Evolutionary conservation across 2,888 invertebrate species (phyloP).

Genomic region (Acleris emargana): DNA sequence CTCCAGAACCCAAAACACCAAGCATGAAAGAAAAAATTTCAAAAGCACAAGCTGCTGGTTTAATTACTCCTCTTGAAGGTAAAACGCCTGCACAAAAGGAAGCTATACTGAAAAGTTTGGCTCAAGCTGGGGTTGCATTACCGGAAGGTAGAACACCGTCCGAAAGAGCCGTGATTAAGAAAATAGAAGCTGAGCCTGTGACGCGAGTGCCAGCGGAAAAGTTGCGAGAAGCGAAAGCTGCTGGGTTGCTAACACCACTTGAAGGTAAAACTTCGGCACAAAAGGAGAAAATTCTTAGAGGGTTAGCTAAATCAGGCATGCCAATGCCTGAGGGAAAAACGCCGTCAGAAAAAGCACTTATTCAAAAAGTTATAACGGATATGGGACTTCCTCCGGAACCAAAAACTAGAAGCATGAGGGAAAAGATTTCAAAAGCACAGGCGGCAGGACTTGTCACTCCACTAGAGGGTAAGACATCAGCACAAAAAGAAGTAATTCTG

Average conservation of each 20-base stretch:
- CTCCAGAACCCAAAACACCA: conserved; percentile 44
- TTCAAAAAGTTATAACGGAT: not conserved
- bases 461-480: conserved; percentile 44
- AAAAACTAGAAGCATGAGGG: conserved; percentile 9
- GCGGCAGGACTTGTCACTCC: conserved; percentile 46
- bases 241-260: no score
- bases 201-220: not conserved
- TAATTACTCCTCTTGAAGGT: not conserved
- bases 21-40: not conserved
- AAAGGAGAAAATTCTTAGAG: no score
- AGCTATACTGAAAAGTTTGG: not conserved
- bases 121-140: not conserved
- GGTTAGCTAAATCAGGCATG: no score
- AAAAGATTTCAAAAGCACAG: conserved; percentile 40
- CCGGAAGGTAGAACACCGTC: conserved; percentile 13
- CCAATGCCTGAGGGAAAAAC: no score
- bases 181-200: not conserved
- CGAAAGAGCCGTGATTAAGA: not conserved
- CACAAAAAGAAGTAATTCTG: not conserved
- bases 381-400: not conserved
- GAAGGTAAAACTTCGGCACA: no score
- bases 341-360: conserved; percentile 25
- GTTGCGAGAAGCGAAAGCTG: not conserved
- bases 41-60: not conserved
- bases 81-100: not conserved